Conservation (phyloP, 2,113 vertebrate species). For the Dicrurus megarhynchus region DNA sequence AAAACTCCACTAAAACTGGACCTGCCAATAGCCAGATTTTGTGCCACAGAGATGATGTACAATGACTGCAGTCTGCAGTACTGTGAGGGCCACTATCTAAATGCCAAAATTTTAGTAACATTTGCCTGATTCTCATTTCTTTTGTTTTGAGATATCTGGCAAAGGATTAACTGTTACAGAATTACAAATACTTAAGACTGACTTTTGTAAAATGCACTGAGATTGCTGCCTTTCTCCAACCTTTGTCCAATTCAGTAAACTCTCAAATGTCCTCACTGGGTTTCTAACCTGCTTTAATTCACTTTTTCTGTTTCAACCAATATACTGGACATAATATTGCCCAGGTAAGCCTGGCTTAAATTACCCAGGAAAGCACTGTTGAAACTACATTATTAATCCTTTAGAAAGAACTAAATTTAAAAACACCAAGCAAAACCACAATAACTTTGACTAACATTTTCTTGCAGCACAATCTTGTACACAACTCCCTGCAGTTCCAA, state of each 20-base stretch:
- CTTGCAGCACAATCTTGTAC: not conserved
- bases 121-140: not conserved
- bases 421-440: not conserved
- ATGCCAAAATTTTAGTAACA: not conserved
- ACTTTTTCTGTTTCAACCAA: not conserved
- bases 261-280: not conserved
- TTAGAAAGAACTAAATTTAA: not conserved
- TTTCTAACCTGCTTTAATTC: not conserved
- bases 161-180: not conserved
- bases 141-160: not conserved
- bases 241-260: not conserved
- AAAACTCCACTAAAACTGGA: not conserved
- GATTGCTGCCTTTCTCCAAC: not conserved
- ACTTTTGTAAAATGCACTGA: not conserved
- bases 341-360: not conserved
- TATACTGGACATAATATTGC: not conserved
- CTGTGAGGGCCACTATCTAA: not conserved
- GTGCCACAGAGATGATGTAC: not conserved
- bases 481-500: not conserved
- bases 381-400: not conserved
- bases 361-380: not conserved
- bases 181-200: not conserved
- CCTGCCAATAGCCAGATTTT: not conserved
- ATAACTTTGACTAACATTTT: not conserved
- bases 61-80: not conserved